These are phyloP conservation scores for Cichladusa arquata DNA, from an alignment of 2,113 vertebrate genomes.

Conservation along the genomic window DNA sequence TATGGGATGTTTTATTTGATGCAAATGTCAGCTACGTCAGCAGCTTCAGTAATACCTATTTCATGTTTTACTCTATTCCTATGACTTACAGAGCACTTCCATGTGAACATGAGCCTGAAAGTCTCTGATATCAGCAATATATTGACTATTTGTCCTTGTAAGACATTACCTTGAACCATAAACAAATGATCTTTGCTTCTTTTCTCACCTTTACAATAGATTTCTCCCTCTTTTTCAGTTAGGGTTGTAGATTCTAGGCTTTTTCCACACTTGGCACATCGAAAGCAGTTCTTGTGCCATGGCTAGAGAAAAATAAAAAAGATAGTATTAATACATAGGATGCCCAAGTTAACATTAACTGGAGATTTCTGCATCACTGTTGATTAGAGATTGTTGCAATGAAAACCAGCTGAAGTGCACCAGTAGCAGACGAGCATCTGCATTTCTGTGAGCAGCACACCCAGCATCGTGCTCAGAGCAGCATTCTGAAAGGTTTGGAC, in stretches of 20 bases:
- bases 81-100: neutral
- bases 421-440: neutral
- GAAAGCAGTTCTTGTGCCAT: conserved; percentile 97
- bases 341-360: neutral
- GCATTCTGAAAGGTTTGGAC: neutral
- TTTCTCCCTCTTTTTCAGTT: conserved; percentile 96
- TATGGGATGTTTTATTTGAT: neutral
- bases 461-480: neutral
- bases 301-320: conserved; percentile 68
- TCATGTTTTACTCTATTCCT: too few relatives aligned
- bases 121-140: neutral
- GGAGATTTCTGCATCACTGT: neutral
- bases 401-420: neutral
- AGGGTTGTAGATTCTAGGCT: conserved; percentile 94
- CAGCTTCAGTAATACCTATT: too few relatives aligned
- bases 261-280: conserved; percentile 95
- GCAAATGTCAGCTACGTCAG: neutral
- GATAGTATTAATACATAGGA: neutral
- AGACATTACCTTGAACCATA: neutral
- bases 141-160: neutral
- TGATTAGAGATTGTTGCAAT: neutral
- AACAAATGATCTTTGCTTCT: neutral
- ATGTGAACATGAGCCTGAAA: neutral
- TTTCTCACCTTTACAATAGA: conserved; percentile 95
- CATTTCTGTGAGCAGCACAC: neutral